These are phyloP conservation scores for Dinoponera quadriceps DNA, from an alignment of 1,140 invertebrate genomes.

Conservation along the genomic window DNA sequence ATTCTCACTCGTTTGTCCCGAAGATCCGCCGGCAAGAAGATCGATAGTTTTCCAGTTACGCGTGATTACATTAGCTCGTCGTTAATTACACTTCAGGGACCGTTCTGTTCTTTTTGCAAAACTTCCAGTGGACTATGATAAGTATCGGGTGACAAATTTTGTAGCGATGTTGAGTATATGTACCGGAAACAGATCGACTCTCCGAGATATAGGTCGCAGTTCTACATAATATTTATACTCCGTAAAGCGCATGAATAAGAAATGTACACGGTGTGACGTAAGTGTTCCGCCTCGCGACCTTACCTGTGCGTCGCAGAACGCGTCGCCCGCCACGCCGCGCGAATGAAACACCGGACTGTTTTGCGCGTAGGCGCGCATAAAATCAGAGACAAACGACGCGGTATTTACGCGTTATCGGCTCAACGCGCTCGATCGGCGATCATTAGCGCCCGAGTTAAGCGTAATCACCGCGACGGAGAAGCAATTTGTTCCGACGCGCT, in stretches of 20 bases:
- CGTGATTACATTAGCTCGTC: neutral
- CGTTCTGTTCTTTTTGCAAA: neutral
- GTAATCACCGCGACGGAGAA: constrained; percentile 27
- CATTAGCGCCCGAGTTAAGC: constrained; percentile 48
- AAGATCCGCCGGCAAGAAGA: neutral
- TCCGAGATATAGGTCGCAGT: neutral
- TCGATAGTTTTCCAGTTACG: neutral
- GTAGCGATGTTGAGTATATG: neutral
- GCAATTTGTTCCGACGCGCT: neutral
- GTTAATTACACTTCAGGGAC: neutral
- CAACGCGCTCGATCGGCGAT: neutral
- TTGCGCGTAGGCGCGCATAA: constrained; percentile 30
- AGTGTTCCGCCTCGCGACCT: neutral
- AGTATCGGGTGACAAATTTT: neutral
- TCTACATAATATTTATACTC: neutral
- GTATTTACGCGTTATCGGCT: constrained; percentile 46
- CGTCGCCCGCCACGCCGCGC: neutral
- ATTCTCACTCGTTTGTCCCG: neutral
- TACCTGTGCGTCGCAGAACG: constrained; percentile 21
- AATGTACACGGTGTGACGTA: neutral
- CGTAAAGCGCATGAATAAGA: neutral
- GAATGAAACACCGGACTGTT: constrained; percentile 20
- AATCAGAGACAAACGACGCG: constrained; percentile 63
- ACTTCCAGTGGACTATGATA: neutral
- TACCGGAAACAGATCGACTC: neutral